phyloP scores from a whole-genome alignment of 2,888 invertebrate genomes.

The Lasioglossum vierecki region DNA sequence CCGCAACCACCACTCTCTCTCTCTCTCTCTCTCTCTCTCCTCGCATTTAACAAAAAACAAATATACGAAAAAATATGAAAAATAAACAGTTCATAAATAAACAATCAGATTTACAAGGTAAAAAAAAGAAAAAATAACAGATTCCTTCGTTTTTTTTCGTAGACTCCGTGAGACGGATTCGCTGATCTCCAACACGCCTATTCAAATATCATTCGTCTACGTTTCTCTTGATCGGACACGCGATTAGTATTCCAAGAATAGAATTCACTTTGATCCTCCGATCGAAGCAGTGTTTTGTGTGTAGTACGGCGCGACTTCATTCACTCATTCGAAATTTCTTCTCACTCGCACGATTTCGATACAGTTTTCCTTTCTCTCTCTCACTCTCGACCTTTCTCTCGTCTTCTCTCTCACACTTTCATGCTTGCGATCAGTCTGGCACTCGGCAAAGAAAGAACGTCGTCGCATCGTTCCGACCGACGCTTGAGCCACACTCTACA shows the following conservation, averaged over 20 bases:
- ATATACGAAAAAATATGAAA: slow-evolving; percentile 79
- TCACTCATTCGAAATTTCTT: slow-evolving; percentile 17
- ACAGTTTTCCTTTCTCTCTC: slow-evolving; percentile 22
- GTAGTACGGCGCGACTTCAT: slow-evolving; percentile 58
- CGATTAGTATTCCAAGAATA: slow-evolving; percentile 44
- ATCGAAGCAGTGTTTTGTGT: slow-evolving; percentile 12
- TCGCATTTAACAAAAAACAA: slow-evolving; percentile 81
- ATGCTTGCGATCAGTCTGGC: slow-evolving; percentile 20
- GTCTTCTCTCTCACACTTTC: not conserved
- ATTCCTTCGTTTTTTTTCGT: slow-evolving; percentile 61
- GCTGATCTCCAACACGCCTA: slow-evolving; percentile 44
- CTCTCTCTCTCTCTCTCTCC: slow-evolving; percentile 66
- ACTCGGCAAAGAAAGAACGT: slow-evolving; percentile 50
- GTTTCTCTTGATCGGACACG: slow-evolving; percentile 19
- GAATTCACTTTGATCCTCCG: slow-evolving; percentile 47
- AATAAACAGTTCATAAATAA: slow-evolving; percentile 84
- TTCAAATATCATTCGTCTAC: slow-evolving; percentile 32
- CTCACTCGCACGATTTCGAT: slow-evolving; percentile 22
- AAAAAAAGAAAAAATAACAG: slow-evolving; percentile 81
- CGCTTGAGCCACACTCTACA: slow-evolving; percentile 72
- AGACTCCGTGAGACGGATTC: slow-evolving; percentile 74
- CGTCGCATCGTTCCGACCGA: slow-evolving; percentile 60
- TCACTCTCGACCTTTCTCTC: not conserved
- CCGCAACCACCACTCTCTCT: slow-evolving; percentile 47
- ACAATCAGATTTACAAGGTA: slow-evolving; percentile 81